Evolutionary conservation across 2,113 vertebrate species (phyloP), one percentile per base, ranked within the genome.

Genomic region (Oreochromis aureus): DNA sequence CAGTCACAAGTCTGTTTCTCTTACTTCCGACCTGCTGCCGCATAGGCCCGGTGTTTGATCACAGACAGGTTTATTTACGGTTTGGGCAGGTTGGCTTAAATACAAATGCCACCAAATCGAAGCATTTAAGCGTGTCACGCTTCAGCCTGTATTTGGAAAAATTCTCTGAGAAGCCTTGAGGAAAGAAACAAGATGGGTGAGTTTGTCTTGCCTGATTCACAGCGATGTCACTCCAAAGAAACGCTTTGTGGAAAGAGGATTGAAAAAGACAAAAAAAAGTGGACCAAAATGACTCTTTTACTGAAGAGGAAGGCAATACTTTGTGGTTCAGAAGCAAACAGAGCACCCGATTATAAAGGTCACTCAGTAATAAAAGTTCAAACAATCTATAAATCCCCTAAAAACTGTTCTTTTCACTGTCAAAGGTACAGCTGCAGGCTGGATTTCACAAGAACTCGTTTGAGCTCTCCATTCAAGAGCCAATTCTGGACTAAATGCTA

Each of bases 171-270:
- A 30, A 11, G 10, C 66, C 46, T 30, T 2, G 0, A 54, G 88
- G 48, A 82, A 61, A 79, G 73, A 79, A 66, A 81, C 41, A 54
- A 87, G 88, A 86, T n/a, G 44, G 54, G 66, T 22, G 10, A 79
- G 88, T 89, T 87, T 80, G 82, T 90, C 86, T 44, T 2, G 9
- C 2, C 32, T 13, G 27, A 90, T 89, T 87, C 55, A 27, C 84
- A 3, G 59, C 12, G 5, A 48, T 66, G 89, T 84, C 84, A 81
- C 82, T 89, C 86, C 4, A 32, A 63, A 16, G 2, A 46, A 80
- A 83, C 39, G 8, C 79, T 87, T 39, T 3, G 3, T 56, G 16
- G 44, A 46, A 18, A 36, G 36, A 39, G 12, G 69, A 10, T n/a
- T 19, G 56, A 58, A 30, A 30, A 34, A 41, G 13, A n/a, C 7